phyloP scores from a whole-genome alignment of 2,888 invertebrate genomes.

The Drosophila bunnanda region DNA sequence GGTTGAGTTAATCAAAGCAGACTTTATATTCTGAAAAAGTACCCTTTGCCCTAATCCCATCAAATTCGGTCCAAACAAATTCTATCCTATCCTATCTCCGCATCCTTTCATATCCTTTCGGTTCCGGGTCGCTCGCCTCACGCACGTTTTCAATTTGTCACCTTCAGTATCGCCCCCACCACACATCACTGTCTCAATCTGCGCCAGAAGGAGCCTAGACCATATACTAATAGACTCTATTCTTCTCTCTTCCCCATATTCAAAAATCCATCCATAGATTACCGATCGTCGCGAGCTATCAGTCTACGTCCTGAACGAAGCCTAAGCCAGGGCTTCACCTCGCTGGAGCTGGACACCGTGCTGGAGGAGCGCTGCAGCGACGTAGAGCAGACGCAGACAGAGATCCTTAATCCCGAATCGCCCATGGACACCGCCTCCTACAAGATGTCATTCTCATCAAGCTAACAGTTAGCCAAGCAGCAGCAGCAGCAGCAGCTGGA shows the following conservation, averaged over 20 bases:
- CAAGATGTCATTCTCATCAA: slow-evolving; percentile 80
- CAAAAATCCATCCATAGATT: slow-evolving; percentile 77
- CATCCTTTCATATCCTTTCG: neutral
- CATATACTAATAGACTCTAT: slow-evolving; percentile 2
- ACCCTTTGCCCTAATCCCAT: neutral
- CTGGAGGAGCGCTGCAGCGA: slow-evolving; percentile 94
- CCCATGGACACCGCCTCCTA: slow-evolving; percentile 82
- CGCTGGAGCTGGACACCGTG: slow-evolving; percentile 92
- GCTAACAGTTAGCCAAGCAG: slow-evolving; percentile 79
- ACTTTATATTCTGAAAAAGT: neutral
- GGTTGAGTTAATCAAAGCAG: neutral
- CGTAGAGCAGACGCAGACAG: slow-evolving; percentile 88
- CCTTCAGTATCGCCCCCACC: slow-evolving; percentile 13
- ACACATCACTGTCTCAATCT: neutral
- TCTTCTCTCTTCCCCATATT: neutral
- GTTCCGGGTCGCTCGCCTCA: slow-evolving; percentile 3
- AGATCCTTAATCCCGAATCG: slow-evolving; percentile 84
- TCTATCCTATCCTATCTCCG: too few relatives aligned
- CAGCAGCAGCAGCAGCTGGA: slow-evolving; percentile 49
- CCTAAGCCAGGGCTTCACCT: slow-evolving; percentile 90
- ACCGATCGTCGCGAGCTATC: slow-evolving; percentile 87
- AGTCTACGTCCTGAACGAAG: slow-evolving; percentile 88
- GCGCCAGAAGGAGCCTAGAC: neutral
- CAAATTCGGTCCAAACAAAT: neutral
- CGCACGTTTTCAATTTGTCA: slow-evolving; percentile 59